phyloP scores from a whole-genome alignment of 2,888 invertebrate species.

The Anarsia innoxiella region DNA sequence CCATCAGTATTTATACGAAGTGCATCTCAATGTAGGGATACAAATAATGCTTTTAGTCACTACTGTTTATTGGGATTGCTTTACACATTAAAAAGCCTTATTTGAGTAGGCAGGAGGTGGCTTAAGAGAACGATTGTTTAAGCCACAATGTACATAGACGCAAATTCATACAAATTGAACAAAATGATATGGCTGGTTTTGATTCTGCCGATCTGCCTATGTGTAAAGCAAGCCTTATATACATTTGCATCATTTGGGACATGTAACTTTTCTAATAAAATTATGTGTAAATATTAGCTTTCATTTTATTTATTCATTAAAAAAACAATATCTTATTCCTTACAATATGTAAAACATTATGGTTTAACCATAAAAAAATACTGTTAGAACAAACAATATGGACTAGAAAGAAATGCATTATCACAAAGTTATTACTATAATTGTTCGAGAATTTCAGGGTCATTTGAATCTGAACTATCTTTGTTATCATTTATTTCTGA shows the following conservation, averaged over 20 bases:
- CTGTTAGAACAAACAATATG: conserved; percentile 7
- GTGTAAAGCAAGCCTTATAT: no score
- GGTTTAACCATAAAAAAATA: conserved; percentile 1
- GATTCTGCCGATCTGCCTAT: no score
- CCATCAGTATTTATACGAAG: conserved; percentile 25
- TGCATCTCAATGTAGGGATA: conserved; percentile 13
- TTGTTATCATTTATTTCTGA: conserved; percentile 10
- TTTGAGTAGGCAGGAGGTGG: no score
- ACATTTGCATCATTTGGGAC: conserved; percentile 20
- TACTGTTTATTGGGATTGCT: no score
- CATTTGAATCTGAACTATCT: no score
- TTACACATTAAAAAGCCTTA: no score
- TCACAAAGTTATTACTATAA: conserved; percentile 3
- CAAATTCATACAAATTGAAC: no score
- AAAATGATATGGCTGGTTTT: no score
- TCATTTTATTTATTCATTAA: background rate
- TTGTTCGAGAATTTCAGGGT: background rate
- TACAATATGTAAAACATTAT: no score
- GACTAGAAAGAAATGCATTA: conserved; percentile 5
- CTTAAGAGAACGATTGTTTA: no score
- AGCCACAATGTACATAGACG: no score
- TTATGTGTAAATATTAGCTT: conserved; percentile 14
- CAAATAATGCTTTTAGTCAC: conserved; percentile 28
- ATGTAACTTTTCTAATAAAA: conserved; percentile 22
- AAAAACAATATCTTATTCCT: no score